phyloP scores from a whole-genome alignment of 2,888 invertebrate genomes.

The Zootermopsis nevadensis region DNA sequence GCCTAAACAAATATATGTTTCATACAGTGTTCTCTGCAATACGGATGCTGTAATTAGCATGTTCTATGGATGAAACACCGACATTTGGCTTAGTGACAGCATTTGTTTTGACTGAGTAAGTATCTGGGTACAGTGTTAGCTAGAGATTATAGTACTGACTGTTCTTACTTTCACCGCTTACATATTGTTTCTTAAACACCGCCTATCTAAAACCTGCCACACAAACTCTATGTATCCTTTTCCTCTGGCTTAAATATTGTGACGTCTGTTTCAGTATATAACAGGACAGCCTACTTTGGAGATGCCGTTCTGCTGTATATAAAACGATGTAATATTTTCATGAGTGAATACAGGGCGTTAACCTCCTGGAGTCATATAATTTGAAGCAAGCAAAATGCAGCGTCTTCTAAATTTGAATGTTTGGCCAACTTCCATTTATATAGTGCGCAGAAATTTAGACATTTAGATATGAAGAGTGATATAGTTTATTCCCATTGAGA shows the following conservation, averaged over 20 bases:
- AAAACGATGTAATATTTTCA: background rate
- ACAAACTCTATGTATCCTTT: too few relatives aligned
- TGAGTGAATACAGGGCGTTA: background rate
- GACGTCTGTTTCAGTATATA: background rate
- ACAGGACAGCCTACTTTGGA: background rate
- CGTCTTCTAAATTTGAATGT: constrained; percentile 16
- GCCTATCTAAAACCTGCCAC: too few relatives aligned
- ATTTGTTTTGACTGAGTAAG: too few relatives aligned
- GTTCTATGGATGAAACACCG: too few relatives aligned
- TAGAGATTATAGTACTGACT: too few relatives aligned
- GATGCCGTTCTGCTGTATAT: background rate
- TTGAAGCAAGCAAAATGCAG: background rate
- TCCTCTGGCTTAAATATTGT: background rate
- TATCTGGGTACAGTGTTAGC: too few relatives aligned
- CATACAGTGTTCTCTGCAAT: too few relatives aligned
- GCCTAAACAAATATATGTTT: too few relatives aligned
- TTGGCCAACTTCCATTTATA: background rate
- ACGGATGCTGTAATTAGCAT: too few relatives aligned
- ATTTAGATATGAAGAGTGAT: background rate
- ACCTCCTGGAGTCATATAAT: background rate
- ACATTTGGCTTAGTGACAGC: too few relatives aligned
- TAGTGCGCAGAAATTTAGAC: background rate
- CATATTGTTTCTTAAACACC: too few relatives aligned
- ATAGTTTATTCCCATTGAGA: background rate
- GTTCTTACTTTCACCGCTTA: too few relatives aligned